phyloP scores from a whole-genome alignment of 2,113 vertebrate species.

The Lamprologus lemairii region DNA sequence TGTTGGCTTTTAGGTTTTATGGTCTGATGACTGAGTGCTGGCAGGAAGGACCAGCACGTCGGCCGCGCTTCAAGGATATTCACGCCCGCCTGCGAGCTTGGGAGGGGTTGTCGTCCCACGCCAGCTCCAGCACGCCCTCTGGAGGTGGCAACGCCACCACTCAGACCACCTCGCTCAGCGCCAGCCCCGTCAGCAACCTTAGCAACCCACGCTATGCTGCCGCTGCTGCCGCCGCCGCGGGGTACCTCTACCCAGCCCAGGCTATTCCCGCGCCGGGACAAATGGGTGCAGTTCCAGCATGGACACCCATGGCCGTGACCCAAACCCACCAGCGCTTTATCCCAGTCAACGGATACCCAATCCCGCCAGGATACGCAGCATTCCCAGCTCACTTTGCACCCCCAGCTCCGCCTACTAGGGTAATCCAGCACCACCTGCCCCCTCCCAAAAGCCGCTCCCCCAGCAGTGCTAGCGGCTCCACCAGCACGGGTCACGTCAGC shows the following conservation, averaged over 20 bases:
- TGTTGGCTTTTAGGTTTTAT: slow-evolving; percentile 74
- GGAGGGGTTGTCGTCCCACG: slow-evolving; percentile 93
- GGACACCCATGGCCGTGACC: slow-evolving; percentile 71
- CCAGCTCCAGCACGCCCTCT: slow-evolving; percentile 92
- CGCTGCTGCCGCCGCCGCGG: slow-evolving; percentile 68
- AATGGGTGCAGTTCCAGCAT: slow-evolving; percentile 77
- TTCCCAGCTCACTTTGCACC: slow-evolving; percentile 85
- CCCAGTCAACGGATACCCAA: slow-evolving; percentile 93
- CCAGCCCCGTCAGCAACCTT: slow-evolving; percentile 94
- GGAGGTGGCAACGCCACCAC: slow-evolving; percentile 96
- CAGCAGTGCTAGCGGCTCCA: slow-evolving; percentile 96
- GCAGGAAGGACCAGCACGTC: slow-evolving; percentile 88
- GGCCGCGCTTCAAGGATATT: slow-evolving; percentile 92
- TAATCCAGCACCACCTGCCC: slow-evolving; percentile 92
- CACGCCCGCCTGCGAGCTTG: slow-evolving; percentile 87
- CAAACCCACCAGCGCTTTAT: slow-evolving; percentile 89
- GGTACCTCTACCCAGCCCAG: slow-evolving; percentile 87
- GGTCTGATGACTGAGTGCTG: slow-evolving; percentile 96
- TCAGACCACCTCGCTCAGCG: slow-evolving; percentile 96
- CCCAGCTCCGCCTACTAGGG: slow-evolving; percentile 74
- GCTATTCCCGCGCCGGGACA: slow-evolving; percentile 78
- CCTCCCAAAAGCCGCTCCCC: slow-evolving; percentile 96
- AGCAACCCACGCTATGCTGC: slow-evolving; percentile 84
- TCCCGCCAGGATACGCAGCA: slow-evolving; percentile 90
- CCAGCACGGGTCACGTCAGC: slow-evolving; percentile 95